Evolutionary conservation across 1,140 invertebrate genomes (phyloP).

Genomic region (Drosophila paulistorum): DNA sequence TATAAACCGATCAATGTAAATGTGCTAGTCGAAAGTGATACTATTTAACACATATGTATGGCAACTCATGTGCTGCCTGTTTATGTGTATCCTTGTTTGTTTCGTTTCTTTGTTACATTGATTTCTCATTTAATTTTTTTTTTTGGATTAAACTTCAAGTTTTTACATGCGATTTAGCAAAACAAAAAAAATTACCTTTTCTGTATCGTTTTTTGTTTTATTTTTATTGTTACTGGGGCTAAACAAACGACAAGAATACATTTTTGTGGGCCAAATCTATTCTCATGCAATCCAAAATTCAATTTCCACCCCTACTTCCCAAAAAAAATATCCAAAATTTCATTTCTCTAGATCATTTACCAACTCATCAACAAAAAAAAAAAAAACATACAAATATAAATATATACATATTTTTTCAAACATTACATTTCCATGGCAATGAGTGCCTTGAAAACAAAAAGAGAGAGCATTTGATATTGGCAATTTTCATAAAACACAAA

Average conservation of each 20-base stretch:
- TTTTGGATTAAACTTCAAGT: background rate
- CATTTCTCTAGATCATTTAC: conserved; percentile 6
- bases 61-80: conserved; percentile 48
- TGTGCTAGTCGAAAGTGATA: conserved; percentile 54
- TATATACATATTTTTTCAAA: background rate
- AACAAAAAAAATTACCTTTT: background rate
- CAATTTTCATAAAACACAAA: background rate
- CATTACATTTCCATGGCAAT: conserved; percentile 2
- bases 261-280: conserved; percentile 3
- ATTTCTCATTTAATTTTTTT: background rate
- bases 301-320: background rate
- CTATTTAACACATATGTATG: conserved; percentile 28
- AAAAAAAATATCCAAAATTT: background rate
- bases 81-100: conserved; percentile 38
- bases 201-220: background rate
- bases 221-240: background rate
- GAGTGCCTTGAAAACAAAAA: conserved; percentile 27
- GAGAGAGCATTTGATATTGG: conserved; percentile 33
- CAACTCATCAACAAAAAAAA: background rate
- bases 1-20: conserved; percentile 62
- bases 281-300: background rate
- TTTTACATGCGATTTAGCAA: background rate
- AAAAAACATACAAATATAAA: too few species aligned
- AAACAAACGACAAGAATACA: background rate
- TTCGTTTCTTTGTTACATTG: background rate